Evolutionary conservation across 2,113 vertebrate species (phyloP).

Genomic region (Siniperca knerii): DNA sequence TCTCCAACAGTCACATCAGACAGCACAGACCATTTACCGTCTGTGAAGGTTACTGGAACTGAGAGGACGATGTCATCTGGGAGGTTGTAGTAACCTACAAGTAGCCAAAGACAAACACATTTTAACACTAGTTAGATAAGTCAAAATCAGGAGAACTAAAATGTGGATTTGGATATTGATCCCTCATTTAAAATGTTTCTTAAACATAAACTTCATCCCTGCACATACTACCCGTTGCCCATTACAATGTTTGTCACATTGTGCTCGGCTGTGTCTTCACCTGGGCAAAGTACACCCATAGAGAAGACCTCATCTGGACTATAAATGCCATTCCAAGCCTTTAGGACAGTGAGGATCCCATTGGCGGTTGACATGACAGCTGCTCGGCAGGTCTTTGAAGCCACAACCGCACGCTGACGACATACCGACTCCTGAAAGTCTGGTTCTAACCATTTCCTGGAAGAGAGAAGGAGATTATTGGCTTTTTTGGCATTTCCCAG

Average conservation of each 20-base stretch:
- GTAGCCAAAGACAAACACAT: background rate
- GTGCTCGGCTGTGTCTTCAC: conserved; percentile 66
- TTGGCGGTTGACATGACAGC: conserved; percentile 84
- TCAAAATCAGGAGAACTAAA: background rate
- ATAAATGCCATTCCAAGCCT: conserved; percentile 86
- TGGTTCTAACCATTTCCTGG: conserved; percentile 87
- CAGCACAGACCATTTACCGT: conserved; percentile 85
- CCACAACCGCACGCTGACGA: conserved; percentile 52
- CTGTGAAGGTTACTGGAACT: conserved; percentile 88
- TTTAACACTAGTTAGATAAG: background rate
- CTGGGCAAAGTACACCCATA: conserved; percentile 87
- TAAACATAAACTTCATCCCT: background rate
- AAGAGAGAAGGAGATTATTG: conserved; percentile 6
- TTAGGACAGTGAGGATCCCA: conserved; percentile 83
- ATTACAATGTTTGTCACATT: background rate
- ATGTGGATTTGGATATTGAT: no score
- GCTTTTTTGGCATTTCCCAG: background rate
- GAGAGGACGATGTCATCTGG: conserved; percentile 89
- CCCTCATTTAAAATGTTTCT: background rate
- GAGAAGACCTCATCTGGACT: conserved; percentile 86
- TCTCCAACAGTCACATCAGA: conserved; percentile 78
- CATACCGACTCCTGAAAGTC: conserved; percentile 81
- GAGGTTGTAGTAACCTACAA: conserved; percentile 86
- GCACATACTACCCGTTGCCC: no score
- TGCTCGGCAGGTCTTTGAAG: conserved; percentile 52